Base-by-base conservation (phyloP, 1,140 invertebrate species). In the Lanistes nyassanus region DNA sequence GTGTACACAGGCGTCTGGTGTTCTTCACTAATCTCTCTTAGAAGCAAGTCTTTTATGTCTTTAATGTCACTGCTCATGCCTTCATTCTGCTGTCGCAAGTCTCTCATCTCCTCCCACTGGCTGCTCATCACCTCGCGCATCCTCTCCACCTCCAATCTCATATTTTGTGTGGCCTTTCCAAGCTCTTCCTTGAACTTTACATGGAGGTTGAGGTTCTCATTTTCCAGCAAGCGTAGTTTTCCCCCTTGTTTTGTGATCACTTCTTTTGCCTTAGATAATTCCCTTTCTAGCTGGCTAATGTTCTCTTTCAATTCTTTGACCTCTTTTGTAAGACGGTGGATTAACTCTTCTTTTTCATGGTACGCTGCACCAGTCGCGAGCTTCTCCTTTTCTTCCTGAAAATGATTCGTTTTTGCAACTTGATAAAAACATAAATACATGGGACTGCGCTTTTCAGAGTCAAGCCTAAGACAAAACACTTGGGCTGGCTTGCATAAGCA, bases 91-190 rank as follows among this genome's bases (percentile, higher is more conserved):
- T 82, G 76, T 19, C 82, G 60, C 47, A 85, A 71, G 34, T 68
- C 73, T 31, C 77, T 75, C 81, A 84, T 85, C 70, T 83, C 83
- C 42, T 79, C 74, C 79, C 80, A 83, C 72, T 84, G 83, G n/a
- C 78, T 73, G 51, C 75, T 76, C 83, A 85, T 85, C 9, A 84
- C 79, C 6, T 84, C 81, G n/a, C 83, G 79, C 73, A 83, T 81
- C 29, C 79, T 81, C 62, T 83, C 80, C 9, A 85, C 77, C 39
- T 85, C 82, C 21, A 76, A 37, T 36, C 81, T 73, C 78, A 84
- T 78, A 3, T 70, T 80, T 47, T 77, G 77, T 4, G 81, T 79
- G 29, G 72, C 75, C 36, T 76, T 80, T 3, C 78, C 75, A 37
- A 84, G 65, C 36, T 84, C 81, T 23, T 83, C 82, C 66, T 83